These are phyloP conservation scores for Kuschelorhynchus macadamiae DNA, from an alignment of 2,888 invertebrate genomes.

Conservation along the genomic window DNA sequence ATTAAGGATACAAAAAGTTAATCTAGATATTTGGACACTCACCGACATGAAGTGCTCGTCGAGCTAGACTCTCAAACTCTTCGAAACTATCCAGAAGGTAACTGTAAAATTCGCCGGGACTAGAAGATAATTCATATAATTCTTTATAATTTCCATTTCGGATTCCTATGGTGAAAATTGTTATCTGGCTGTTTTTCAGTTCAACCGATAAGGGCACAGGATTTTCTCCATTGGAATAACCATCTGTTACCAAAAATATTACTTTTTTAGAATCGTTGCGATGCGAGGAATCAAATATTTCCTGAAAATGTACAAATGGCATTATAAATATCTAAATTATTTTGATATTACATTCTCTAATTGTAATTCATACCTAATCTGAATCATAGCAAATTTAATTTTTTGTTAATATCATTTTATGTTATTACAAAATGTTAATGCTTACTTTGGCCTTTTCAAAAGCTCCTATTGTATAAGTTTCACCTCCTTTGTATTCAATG, in stretches of 20 bases:
- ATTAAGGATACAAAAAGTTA: too few relatives aligned
- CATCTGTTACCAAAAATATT: conserved; percentile 79
- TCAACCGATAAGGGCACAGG: conserved; percentile 74
- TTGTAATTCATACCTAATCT: too few relatives aligned
- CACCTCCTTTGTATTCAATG: conserved; percentile 77
- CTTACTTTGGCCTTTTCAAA: conserved; percentile 74
- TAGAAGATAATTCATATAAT: conserved; percentile 75
- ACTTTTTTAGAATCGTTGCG: conserved; percentile 72
- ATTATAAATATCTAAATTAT: too few relatives aligned
- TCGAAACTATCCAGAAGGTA: conserved; percentile 78
- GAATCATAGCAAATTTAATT: too few relatives aligned
- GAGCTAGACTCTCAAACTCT: conserved; percentile 78
- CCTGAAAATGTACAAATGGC: conserved; percentile 61
- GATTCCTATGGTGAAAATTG: conserved; percentile 74
- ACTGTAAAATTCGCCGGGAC: conserved; percentile 75
- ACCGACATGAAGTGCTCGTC: conserved; percentile 79
- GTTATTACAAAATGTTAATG: too few relatives aligned
- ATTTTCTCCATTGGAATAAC: conserved; percentile 80
- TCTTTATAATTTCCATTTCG: conserved; percentile 77
- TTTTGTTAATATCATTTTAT: too few relatives aligned
- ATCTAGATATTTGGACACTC: conserved; percentile 52
- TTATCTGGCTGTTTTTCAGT: conserved; percentile 72
- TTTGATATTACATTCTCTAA: too few relatives aligned
- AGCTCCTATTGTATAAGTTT: conserved; percentile 80
- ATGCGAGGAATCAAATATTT: conserved; percentile 67